Evolutionary conservation across 2,113 vertebrate species (phyloP), one percentile per base, ranked within the genome.

Genomic region (Carassius carassius): DNA sequence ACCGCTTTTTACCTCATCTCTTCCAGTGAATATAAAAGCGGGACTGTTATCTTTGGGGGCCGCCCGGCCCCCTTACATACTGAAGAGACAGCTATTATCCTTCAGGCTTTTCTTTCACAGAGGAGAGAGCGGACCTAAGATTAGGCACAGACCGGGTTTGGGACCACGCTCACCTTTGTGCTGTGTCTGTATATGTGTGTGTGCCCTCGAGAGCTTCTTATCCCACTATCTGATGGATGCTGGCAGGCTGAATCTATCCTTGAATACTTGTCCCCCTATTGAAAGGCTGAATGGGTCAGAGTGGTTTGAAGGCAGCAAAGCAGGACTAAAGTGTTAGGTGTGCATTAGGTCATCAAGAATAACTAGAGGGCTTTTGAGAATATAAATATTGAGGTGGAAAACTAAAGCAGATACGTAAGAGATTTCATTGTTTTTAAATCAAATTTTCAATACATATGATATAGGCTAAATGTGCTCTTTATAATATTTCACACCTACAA

Each of bases 21-120:
- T 80, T 70, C 84, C 69, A 19, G 75, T 23, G 25, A 81, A 86
- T 62, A 88, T 73, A 86, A 84, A 84, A 63, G 80, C 80, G 5
- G 13, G 23, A 16, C 70, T 86, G 77, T 70, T 87, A 85, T 87
- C 86, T 81, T 29, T 54, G 63, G 9, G 86, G 81, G 41, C 41
- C 41, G 65, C 84, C 62, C 44, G 60, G 77, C 63, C 82, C 32
- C 49, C 47, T 89, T 89, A 81, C 82, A 83, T 83, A 65, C 72
- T 62, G 74, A 84, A 70, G 83, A 87, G 86, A 86, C 32, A 44
- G 49, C 78, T 83, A 81, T 87, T 86, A 84, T 88, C 82, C 86
- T 84, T 81, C 49, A 84, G 83, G 75, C 87, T 44, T 44, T 87
- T 83, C 72, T 86, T 74, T 85, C 76, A 83, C 58, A 84, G 58